Conservation (phyloP, 2,797 vertebrate genomes). For the Enteromius viviparus region DNA sequence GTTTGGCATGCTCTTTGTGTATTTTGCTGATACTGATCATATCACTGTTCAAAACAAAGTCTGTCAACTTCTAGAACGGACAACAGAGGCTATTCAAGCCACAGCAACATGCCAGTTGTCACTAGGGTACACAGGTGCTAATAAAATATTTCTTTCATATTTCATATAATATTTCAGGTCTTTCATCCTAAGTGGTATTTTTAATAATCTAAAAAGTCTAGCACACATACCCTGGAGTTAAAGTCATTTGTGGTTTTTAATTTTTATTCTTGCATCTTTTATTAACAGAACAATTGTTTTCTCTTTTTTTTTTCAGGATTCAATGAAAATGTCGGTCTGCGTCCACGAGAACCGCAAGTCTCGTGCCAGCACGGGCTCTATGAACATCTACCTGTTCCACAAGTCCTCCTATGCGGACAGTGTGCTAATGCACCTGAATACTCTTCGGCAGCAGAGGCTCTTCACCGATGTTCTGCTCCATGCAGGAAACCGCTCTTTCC, state of each 20-base stretch:
- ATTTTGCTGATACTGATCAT: conserved; percentile 52
- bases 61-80: conserved; percentile 2
- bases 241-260: background rate
- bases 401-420: conserved; percentile 98
- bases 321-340: conserved; percentile 98
- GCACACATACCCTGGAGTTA: background rate
- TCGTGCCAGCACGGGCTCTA: conserved; percentile 93
- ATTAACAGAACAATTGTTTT: background rate
- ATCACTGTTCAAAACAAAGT: conserved; percentile 19
- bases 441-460: conserved; percentile 91
- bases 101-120: background rate
- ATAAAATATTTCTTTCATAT: background rate
- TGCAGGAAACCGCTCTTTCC: conserved; percentile 92
- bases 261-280: background rate
- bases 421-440: conserved; percentile 94
- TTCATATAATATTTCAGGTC: too few relatives aligned
- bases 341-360: conserved; percentile 99
- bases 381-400: conserved; percentile 98
- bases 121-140: background rate
- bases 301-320: conserved; percentile 78
- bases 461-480: conserved; percentile 97
- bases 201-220: background rate
- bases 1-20: conserved; percentile 37
- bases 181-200: background rate
- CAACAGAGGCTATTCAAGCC: background rate